Evolutionary conservation across 2,113 vertebrate genomes (phyloP), one percentile per base, ranked within the genome.

Genomic region (Dromas ardeola): DNA sequence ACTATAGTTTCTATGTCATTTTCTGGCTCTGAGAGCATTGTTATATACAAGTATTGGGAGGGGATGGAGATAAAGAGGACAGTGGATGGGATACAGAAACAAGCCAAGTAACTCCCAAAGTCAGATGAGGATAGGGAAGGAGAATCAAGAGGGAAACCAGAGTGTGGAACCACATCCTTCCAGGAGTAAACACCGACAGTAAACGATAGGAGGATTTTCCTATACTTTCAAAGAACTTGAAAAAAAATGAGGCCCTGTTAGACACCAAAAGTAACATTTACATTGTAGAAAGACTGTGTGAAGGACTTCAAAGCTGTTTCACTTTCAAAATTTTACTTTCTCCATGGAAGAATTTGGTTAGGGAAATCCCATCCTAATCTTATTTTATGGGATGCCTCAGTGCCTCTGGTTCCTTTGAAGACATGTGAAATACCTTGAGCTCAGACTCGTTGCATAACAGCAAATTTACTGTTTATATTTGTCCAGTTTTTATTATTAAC

Each of bases 11-110:
- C 30, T 81, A 1, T 3, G 8, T 15, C 30, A 34, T 20, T 25
- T 23, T 15, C 65, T 84, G 50, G 3, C 10, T 88, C 66, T 17
- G 5, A 67, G 34, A 50, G 4, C 13, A 15, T 4, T 49, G 8
- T n/a, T 56, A 3, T 3, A 15, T 16, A 10, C 10, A 52, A 16
- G 2, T 30, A 45, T 13, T 34, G 18, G n/a, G 20, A 38, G 11
- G 2, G 5, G 13, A n/a, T 6, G 15, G 11, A 82, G 11, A 42
- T 8, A 8, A 61, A 52, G 7, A 73, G 1, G 3, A 16, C 8
- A 55, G 30, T 8, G 2, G 11, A 56, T 32, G 23, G 34, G n/a
- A 81, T 27, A 13, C 42, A 58, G n/a, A 89, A 78, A 42, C 3
- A 56, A 84, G 9, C 36, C 36, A 72, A 65, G 8, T 63, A 47